These are phyloP conservation scores for Xiphophorus maculatus DNA, from an alignment of 2,113 vertebrate genomes.

Conservation along the genomic window DNA sequence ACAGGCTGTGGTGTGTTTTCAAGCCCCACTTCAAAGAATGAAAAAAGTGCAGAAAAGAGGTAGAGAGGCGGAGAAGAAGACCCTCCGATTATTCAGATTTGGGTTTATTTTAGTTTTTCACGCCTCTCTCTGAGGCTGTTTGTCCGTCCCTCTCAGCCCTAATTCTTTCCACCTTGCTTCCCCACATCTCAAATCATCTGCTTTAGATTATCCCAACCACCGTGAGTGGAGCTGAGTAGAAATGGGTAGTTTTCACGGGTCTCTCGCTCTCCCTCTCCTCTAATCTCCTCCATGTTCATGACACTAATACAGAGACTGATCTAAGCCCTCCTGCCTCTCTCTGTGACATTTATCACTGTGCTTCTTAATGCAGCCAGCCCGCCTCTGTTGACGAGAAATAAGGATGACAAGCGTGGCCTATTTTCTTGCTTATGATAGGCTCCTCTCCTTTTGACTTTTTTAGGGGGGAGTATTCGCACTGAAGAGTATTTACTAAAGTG, in stretches of 20 bases:
- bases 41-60: background rate
- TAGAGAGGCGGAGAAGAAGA: constrained; percentile 7
- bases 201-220: constrained; percentile 59
- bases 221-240: constrained; percentile 34
- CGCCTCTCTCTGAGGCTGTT: background rate
- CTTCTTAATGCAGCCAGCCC: constrained; percentile 62
- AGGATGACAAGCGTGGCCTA: constrained; percentile 67
- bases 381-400: constrained; percentile 62
- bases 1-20: constrained; percentile 21
- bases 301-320: constrained; percentile 75
- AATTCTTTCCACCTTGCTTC: constrained; percentile 40
- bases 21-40: constrained; percentile 1
- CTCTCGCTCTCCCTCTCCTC: constrained; percentile 11
- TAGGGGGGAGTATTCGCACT: constrained; percentile 2
- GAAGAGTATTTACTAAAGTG: constrained; percentile 41
- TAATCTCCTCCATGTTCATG: constrained; percentile 72
- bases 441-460: constrained; percentile 13
- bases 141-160: constrained; percentile 6
- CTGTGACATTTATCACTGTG: constrained; percentile 66
- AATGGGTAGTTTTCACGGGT: constrained; percentile 42
- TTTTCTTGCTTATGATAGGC: constrained; percentile 59
- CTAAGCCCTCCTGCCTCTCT: constrained; percentile 66
- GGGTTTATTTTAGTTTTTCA: background rate
- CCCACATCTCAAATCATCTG: constrained; percentile 55
- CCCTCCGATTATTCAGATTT: background rate